Percentiles rank a stretch among this genome's conserved stretches.
Evolutionary conservation across 2,888 invertebrate genomes (phyloP).

Genomic region (Drosophila hawaiiensis): DNA sequence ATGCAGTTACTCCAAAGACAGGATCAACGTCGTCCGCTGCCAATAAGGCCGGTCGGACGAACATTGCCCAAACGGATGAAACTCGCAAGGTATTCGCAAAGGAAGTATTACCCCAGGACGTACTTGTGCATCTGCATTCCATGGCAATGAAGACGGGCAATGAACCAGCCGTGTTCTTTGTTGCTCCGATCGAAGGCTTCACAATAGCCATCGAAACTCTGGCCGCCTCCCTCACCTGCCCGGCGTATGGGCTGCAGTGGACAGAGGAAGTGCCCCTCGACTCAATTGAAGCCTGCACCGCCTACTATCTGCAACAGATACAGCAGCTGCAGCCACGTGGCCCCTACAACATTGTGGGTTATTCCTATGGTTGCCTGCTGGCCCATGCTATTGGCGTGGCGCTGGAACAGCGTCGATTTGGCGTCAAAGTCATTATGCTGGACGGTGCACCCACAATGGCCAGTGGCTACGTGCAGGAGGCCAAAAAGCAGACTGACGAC

Average conservation of each 20-base stretch:
- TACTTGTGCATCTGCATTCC: conserved; percentile 89
- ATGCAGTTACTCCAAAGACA: not conserved
- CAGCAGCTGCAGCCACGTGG: conserved; percentile 91
- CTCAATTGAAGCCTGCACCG: conserved; percentile 90
- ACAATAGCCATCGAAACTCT: conserved; percentile 90
- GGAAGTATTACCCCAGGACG: conserved; percentile 91
- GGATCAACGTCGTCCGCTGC: not conserved
- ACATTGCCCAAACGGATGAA: conserved; percentile 85
- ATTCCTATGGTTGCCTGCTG: conserved; percentile 97
- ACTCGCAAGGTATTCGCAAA: conserved; percentile 87
- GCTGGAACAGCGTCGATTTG: conserved; percentile 88
- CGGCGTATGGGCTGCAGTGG: conserved; percentile 96
- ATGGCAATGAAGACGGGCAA: conserved; percentile 82
- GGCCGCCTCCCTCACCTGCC: conserved; percentile 90
- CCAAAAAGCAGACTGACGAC: conserved; percentile 86
- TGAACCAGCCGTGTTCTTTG: conserved; percentile 88
- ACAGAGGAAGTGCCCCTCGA: conserved; percentile 90
- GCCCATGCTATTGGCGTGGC: conserved; percentile 97
- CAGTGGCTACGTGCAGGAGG: conserved; percentile 89
- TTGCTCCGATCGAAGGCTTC: conserved; percentile 96
- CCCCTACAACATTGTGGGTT: conserved; percentile 96
- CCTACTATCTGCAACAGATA: conserved; percentile 90
- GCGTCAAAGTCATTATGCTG: conserved; percentile 88
- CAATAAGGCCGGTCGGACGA: conserved; percentile 53
- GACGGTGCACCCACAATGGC: conserved; percentile 96